phyloP scores from a whole-genome alignment of 2,888 invertebrate genomes.

The Campopleginae sp. region DNA sequence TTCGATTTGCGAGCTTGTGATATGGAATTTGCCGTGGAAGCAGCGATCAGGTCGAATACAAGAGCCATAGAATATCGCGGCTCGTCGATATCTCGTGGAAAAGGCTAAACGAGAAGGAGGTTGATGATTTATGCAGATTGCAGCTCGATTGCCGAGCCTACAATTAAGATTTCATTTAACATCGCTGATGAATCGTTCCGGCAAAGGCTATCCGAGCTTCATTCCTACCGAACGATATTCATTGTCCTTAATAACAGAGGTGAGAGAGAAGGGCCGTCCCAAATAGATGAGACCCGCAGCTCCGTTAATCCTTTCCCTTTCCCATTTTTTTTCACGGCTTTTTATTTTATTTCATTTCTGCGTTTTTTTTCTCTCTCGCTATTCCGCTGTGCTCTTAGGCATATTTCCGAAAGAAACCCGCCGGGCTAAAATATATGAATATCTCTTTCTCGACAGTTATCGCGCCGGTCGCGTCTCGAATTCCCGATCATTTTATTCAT shows the following conservation, averaged over 20 bases:
- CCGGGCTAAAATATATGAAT: constrained; percentile 52
- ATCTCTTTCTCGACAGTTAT: constrained; percentile 31
- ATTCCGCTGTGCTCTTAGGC: constrained; percentile 30
- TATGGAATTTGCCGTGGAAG: neutral
- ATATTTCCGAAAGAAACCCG: constrained; percentile 45
- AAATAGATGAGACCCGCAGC: constrained; percentile 56
- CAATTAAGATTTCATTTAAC: constrained; percentile 80
- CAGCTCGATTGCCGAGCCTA: constrained; percentile 70
- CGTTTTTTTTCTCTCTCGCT: constrained; percentile 6
- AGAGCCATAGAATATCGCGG: constrained; percentile 34
- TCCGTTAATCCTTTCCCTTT: constrained; percentile 27
- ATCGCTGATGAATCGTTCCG: constrained; percentile 72
- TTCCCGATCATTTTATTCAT: constrained; percentile 65
- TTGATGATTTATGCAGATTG: constrained; percentile 78
- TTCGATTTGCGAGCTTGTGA: neutral
- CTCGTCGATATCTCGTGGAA: constrained; percentile 20
- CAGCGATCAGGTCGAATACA: constrained; percentile 20
- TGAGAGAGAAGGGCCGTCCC: constrained; percentile 65
- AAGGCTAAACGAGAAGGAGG: constrained; percentile 1
- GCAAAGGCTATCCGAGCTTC: constrained; percentile 43
- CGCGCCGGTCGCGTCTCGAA: constrained; percentile 52
- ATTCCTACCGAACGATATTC: constrained; percentile 73
- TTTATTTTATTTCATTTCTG: constrained; percentile 31
- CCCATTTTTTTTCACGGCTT: constrained; percentile 2
- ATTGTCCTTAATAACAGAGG: constrained; percentile 76